Evolutionary conservation across 2,797 vertebrate species (phyloP), one percentile per base, ranked within the genome.

Genomic region (Sebastes ruberrimus): DNA sequence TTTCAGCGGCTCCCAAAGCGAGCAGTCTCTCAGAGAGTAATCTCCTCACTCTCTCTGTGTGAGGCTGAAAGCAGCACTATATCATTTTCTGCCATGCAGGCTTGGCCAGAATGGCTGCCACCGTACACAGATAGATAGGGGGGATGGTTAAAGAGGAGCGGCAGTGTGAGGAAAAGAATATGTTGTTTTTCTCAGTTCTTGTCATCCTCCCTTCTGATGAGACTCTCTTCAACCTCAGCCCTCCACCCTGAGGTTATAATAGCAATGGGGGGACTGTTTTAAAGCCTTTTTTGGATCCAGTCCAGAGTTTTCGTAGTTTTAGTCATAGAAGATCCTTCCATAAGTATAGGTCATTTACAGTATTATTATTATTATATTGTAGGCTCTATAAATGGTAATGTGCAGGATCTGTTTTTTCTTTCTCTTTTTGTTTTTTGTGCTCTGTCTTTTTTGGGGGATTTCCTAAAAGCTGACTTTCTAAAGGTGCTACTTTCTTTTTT

Each of bases 41-140:
- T 89, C 78, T 70, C 62, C 82, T 78, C 73, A 71, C 68, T 76
- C 78, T 83, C 81, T 79, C 76, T 69, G 71, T 87, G 84, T 83
- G 85, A 84, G 83, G 68, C 87, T 84, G 82, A 85, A 86, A 88
- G 76, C 78, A 71, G 80, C 83, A 84, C 80, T 89, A 89, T 90
- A 92, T 92, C 85, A 90, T 88, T 88, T 87, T 77, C 87, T 73
- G 62, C 59, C 75, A 62, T 74, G 85, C 72, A 80, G 85, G 74
- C 86, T 85, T 57, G 60, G 70, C 72, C 74, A 74, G 83, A 83
- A 87, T 61, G 83, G 79, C 84, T 86, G 80, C 84, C 81, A 75
- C 81, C 42, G 20, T 57, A 42, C 85, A 69, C 77, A 78, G 69
- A 84, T 49, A 76, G 67, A 82, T 53, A 61, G 73, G 78, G 72